phyloP scores from a whole-genome alignment of 1,140 invertebrate genomes.

The Bradysia coprophila region DNA sequence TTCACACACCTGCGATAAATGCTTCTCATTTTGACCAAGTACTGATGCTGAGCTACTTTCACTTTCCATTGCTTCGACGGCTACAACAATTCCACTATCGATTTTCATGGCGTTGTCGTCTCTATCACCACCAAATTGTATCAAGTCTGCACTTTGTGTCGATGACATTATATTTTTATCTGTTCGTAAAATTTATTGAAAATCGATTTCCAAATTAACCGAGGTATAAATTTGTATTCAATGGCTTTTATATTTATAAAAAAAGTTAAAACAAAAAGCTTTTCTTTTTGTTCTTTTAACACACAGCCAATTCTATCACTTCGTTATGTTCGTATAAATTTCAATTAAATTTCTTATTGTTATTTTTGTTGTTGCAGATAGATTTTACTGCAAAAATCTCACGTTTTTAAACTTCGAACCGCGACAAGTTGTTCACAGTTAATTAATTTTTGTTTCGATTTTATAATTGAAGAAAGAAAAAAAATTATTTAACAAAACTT shows the following conservation, averaged over 20 bases:
- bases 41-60: not conserved
- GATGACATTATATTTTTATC: not conserved
- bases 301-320: no score
- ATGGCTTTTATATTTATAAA: not conserved
- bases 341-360: not conserved
- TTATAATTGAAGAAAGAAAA: not conserved
- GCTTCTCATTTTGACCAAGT: not conserved
- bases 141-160: not conserved
- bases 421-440: not conserved
- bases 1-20: not conserved
- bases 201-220: not conserved
- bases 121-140: not conserved
- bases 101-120: not conserved
- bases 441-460: not conserved
- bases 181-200: not conserved
- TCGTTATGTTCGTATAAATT: not conserved
- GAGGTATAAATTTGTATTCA: not conserved
- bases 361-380: not conserved
- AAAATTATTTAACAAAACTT: not conserved
- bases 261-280: not conserved
- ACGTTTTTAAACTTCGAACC: not conserved
- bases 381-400: not conserved
- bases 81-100: not conserved
- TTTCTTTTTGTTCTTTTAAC: not conserved
- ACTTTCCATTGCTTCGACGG: not conserved